Conservation (phyloP, 2,113 vertebrate genomes). For the Gnathonemus longibarbis region DNA sequence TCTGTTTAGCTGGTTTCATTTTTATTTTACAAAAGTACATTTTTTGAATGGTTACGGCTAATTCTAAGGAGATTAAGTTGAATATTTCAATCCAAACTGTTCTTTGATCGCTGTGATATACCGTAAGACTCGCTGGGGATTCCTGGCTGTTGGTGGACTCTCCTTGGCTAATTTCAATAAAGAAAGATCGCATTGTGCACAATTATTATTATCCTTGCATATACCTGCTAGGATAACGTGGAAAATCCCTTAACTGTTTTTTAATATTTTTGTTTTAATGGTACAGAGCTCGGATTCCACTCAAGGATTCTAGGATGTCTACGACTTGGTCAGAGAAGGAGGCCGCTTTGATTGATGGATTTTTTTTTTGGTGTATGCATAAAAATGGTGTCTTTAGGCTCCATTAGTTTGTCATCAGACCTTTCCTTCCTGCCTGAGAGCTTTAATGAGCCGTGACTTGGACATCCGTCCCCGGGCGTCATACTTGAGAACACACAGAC, state of each 20-base stretch:
- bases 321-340: neutral
- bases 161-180: neutral
- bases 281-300: neutral
- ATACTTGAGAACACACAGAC: slow-evolving; percentile 7
- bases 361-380: neutral
- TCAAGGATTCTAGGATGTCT: neutral
- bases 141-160: neutral
- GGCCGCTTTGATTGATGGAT: neutral
- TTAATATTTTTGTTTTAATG: neutral
- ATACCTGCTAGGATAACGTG: neutral
- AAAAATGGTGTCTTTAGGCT: neutral
- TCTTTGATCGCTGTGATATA: neutral
- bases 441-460: neutral
- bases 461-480: neutral
- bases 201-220: neutral
- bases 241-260: neutral
- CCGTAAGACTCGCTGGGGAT: neutral
- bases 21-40: neutral
- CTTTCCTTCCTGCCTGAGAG: slow-evolving; percentile 3
- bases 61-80: neutral
- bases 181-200: neutral
- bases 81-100: neutral
- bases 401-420: slow-evolving; percentile 12
- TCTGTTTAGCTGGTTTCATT: neutral
- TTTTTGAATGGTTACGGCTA: neutral